A percentile compares a stretch with the other conserved stretches of the same genome.
These are phyloP conservation scores for Pararge aegeria DNA, from an alignment of 1,140 invertebrate species.

Conservation along the genomic window DNA sequence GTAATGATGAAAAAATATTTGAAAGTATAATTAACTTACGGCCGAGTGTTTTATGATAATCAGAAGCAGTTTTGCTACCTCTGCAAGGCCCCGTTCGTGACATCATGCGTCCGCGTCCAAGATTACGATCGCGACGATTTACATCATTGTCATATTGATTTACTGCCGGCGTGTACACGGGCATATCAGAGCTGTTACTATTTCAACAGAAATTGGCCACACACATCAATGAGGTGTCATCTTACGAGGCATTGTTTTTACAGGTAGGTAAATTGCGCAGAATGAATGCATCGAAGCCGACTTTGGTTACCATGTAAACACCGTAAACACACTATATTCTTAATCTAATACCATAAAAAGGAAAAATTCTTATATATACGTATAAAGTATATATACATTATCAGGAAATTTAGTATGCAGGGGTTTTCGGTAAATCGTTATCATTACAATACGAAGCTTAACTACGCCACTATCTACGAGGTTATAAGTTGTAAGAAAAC, in stretches of 20 bases:
- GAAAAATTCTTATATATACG: no score
- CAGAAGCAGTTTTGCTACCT: conserved; percentile 41
- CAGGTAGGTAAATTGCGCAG: no score
- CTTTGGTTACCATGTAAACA: conserved; percentile 1
- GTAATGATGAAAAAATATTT: conserved; percentile 4
- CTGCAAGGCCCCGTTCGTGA: conserved; percentile 53
- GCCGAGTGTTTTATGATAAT: conserved; percentile 18
- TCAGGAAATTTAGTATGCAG: no score
- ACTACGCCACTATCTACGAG: no score
- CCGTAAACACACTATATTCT: no score
- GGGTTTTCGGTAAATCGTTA: no score
- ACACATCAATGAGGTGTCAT: not conserved
- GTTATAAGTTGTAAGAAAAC: no score
- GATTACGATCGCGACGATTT: conserved; percentile 66
- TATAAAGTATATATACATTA: no score
- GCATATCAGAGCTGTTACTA: conserved; percentile 36
- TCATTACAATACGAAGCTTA: no score
- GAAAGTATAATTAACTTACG: conserved; percentile 5
- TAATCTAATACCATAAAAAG: no score
- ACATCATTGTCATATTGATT: conserved; percentile 70
- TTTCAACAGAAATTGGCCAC: conserved; percentile 55
- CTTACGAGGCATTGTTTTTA: no score
- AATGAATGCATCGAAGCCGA: not conserved
- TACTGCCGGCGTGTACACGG: conserved; percentile 35
- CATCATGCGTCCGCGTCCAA: conserved; percentile 53